These are phyloP conservation scores for Ormyrus labotus DNA, from an alignment of 2,888 invertebrate genomes.

Conservation along the genomic window DNA sequence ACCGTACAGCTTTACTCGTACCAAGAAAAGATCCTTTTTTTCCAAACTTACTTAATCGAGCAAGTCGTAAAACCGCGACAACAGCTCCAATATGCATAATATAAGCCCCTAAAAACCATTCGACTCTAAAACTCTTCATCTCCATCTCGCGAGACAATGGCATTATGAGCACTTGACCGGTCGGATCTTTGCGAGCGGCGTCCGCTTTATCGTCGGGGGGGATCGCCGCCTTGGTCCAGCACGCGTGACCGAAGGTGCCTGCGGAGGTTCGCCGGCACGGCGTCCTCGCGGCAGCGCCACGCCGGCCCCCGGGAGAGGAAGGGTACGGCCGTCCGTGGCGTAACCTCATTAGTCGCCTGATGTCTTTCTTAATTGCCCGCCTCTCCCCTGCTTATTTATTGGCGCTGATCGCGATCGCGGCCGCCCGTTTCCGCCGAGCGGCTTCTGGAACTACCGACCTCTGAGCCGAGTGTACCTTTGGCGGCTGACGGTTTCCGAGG, in stretches of 20 bases:
- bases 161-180: conserved; percentile 37
- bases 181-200: background rate
- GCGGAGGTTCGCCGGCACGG: too few species aligned
- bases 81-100: too few species aligned
- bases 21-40: too few species aligned
- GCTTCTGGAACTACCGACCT: background rate
- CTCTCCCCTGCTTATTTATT: conserved; percentile 68
- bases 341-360: conserved; percentile 73
- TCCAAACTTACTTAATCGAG: too few species aligned
- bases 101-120: too few species aligned
- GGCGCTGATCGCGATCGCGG: conserved; percentile 66
- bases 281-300: too few species aligned
- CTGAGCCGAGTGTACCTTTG: too few species aligned
- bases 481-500: too few species aligned
- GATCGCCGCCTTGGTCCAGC: background rate
- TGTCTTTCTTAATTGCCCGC: conserved; percentile 72
- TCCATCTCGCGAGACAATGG: background rate
- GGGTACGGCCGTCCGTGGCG: conserved; percentile 60
- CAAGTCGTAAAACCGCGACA: too few species aligned
- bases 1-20: too few species aligned
- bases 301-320: background rate
- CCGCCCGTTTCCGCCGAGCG: conserved; percentile 48
- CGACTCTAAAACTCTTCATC: too few species aligned
- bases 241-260: conserved; percentile 10
- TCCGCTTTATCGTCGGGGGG: conserved; percentile 9